These are phyloP conservation scores for Oxygymnocypris stewartii DNA, from an alignment of 2,113 vertebrate species.

Conservation along the genomic window DNA sequence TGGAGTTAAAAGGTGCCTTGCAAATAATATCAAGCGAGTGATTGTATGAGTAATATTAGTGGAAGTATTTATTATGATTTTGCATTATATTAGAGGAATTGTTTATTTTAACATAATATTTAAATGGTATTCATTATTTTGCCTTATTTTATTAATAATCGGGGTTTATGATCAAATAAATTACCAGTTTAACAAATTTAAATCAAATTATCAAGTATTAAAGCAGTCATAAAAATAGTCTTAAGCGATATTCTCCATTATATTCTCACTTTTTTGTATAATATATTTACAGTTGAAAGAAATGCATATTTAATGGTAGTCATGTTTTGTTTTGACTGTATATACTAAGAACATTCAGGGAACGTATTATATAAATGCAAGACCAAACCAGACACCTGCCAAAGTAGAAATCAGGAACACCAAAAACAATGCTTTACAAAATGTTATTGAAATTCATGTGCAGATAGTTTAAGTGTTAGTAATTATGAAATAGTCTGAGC, in stretches of 20 bases:
- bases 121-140: no score
- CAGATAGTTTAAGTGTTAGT: neutral
- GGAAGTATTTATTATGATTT: no score
- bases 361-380: neutral
- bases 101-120: no score
- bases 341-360: neutral
- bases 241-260: neutral
- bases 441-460: neutral
- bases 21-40: no score
- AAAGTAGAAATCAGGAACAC: neutral
- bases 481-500: neutral
- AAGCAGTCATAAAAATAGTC: no score
- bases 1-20: no score
- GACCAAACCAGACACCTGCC: neutral
- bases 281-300: neutral
- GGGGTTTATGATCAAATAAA: no score
- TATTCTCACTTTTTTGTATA: neutral
- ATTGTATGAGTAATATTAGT: no score
- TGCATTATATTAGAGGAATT: no score
- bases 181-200: no score
- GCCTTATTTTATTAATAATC: no score
- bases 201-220: no score
- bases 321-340: neutral
- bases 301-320: neutral
- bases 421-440: neutral